phyloP scores from a whole-genome alignment of 2,888 invertebrate genomes.

The Dryococelus australis region DNA sequence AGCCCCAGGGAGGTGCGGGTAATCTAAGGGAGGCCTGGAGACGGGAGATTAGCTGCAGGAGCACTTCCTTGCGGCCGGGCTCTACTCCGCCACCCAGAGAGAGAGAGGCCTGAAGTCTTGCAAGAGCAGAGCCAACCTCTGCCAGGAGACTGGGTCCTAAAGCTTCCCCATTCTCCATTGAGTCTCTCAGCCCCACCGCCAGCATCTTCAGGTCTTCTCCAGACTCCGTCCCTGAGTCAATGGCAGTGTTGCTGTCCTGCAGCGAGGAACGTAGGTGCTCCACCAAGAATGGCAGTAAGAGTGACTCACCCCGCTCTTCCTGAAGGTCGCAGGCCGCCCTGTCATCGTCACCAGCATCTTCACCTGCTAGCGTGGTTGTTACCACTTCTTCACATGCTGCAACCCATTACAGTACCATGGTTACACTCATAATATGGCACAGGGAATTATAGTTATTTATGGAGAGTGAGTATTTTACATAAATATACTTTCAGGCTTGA shows the following conservation, averaged over 20 bases:
- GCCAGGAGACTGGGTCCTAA: constrained; percentile 67
- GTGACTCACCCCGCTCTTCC: constrained; percentile 74
- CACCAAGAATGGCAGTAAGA: constrained; percentile 65
- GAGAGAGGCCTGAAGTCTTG: constrained; percentile 67
- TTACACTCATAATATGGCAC: no score
- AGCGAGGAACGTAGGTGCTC: constrained; percentile 59
- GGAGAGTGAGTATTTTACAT: no score
- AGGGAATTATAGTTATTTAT: no score
- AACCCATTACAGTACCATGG: constrained; percentile 41
- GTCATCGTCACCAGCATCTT: constrained; percentile 49
- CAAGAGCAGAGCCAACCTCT: constrained; percentile 80
- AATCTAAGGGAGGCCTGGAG: constrained; percentile 66
- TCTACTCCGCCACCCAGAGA: constrained; percentile 55
- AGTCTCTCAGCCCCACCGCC: constrained; percentile 61
- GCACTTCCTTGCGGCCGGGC: constrained; percentile 64
- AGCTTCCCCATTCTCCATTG: constrained; percentile 56
- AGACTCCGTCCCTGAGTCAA: constrained; percentile 73
- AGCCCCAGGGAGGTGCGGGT: constrained; percentile 50
- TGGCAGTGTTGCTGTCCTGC: constrained; percentile 55
- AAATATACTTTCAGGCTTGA: no score
- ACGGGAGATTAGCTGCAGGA: constrained; percentile 73
- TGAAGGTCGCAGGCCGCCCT: background rate
- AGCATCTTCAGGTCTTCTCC: constrained; percentile 71
- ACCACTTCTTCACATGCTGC: constrained; percentile 63
- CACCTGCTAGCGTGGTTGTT: constrained; percentile 58